These are phyloP conservation scores for Anticlea derivata DNA, from an alignment of 2,888 invertebrate genomes.

Conservation along the genomic window DNA sequence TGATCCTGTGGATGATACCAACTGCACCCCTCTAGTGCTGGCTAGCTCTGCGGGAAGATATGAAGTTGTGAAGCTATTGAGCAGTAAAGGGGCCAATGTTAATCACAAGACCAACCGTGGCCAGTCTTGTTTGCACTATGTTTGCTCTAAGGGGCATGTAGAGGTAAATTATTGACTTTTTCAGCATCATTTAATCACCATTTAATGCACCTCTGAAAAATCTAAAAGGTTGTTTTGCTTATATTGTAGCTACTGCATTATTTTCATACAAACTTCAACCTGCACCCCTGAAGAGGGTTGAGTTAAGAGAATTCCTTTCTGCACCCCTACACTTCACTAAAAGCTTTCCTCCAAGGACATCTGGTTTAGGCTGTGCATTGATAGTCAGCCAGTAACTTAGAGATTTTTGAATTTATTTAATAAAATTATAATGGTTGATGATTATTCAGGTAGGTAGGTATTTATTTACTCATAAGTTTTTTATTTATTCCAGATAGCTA, in stretches of 20 bases:
- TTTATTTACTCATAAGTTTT: background rate
- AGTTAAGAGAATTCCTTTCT: too few species aligned
- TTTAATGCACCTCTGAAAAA: background rate
- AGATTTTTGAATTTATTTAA: background rate
- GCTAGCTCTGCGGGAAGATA: slow-evolving; percentile 90
- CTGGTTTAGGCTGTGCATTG: too few species aligned
- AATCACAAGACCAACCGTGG: slow-evolving; percentile 89
- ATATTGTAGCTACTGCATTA: too few species aligned
- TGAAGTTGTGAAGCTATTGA: slow-evolving; percentile 86
- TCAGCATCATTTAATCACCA: background rate
- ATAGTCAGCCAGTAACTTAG: too few species aligned
- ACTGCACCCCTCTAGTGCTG: slow-evolving; percentile 91
- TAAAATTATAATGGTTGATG: too few species aligned
- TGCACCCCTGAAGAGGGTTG: too few species aligned
- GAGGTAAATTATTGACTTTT: slow-evolving; percentile 72
- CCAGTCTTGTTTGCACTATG: slow-evolving; percentile 93
- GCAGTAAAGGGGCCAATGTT: slow-evolving; percentile 88
- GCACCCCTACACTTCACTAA: too few species aligned
- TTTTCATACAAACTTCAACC: too few species aligned
- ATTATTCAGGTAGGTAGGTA: too few species aligned
- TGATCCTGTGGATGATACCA: slow-evolving; percentile 89
- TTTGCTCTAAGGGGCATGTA: slow-evolving; percentile 92
- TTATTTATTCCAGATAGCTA: slow-evolving; percentile 83
- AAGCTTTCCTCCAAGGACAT: too few species aligned
- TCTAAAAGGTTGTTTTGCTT: too few species aligned